Conservation (phyloP, 2,888 invertebrate genomes). For the Andrena camellia region DNA sequence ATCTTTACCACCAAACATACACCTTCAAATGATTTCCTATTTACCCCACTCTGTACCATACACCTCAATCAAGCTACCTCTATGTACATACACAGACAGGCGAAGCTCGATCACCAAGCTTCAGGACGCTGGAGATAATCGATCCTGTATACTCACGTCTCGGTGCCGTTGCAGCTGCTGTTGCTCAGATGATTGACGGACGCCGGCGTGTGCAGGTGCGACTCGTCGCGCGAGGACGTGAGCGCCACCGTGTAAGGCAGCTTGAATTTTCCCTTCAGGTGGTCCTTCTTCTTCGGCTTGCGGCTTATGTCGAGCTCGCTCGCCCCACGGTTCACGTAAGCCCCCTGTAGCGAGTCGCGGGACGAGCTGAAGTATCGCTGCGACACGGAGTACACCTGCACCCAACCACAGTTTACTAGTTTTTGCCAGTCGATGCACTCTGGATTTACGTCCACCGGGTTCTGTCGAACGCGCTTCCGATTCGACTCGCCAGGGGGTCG, state of each 20-base stretch:
- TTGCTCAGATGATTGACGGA: constrained; percentile 88
- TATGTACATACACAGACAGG: too few relatives aligned
- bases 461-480: background rate
- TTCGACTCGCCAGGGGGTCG: background rate
- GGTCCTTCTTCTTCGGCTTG: constrained; percentile 89
- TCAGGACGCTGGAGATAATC: background rate
- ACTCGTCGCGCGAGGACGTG: constrained; percentile 91
- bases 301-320: constrained; percentile 92
- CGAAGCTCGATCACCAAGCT: background rate
- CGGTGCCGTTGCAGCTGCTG: constrained; percentile 89
- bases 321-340: constrained; percentile 89
- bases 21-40: too few relatives aligned
- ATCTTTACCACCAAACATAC: too few relatives aligned
- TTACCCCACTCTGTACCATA: too few relatives aligned
- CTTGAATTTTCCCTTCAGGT: constrained; percentile 88
- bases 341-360: constrained; percentile 91
- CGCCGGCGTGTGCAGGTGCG: constrained; percentile 88
- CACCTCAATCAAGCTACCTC: too few relatives aligned
- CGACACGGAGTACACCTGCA: constrained; percentile 82
- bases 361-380: constrained; percentile 90
- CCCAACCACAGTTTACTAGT: constrained; percentile 59
- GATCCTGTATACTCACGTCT: constrained; percentile 86
- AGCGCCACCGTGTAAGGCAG: constrained; percentile 87
- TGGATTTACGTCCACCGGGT: background rate
- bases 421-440: constrained; percentile 19